Conservation (phyloP, 1,140 invertebrate species). For the Drosophila novamexicana region DNA sequence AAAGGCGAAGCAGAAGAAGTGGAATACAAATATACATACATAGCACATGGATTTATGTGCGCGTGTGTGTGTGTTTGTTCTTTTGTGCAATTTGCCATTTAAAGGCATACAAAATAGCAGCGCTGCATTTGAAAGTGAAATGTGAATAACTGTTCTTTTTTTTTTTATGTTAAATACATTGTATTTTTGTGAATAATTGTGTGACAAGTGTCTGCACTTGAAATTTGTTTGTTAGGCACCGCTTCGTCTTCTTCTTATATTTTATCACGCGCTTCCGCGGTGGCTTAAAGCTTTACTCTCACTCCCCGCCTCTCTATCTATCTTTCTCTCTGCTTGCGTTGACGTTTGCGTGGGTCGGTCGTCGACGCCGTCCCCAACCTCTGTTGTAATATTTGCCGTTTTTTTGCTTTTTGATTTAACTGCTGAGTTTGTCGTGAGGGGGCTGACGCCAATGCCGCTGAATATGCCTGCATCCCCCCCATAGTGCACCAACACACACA, state of each 20-base stretch:
- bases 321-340: constrained; percentile 18
- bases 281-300: constrained; percentile 41
- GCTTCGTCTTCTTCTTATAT: constrained; percentile 28
- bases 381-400: constrained; percentile 43
- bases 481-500: background rate
- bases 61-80: constrained; percentile 45
- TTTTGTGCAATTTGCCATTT: constrained; percentile 72
- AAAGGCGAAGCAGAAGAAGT: constrained; percentile 49
- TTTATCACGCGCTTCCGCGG: constrained; percentile 47
- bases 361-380: constrained; percentile 27
- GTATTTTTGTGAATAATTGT: background rate
- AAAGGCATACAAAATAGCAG: constrained; percentile 57
- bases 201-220: constrained; percentile 19
- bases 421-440: constrained; percentile 18
- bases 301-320: background rate
- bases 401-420: constrained; percentile 35
- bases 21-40: constrained; percentile 38
- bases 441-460: constrained; percentile 39
- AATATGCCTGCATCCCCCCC: constrained; percentile 15
- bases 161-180: background rate
- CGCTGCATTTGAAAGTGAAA: constrained; percentile 70
- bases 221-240: constrained; percentile 25
- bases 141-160: constrained; percentile 17
- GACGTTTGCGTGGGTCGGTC: constrained; percentile 48
- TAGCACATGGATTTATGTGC: background rate